phyloP scores from a whole-genome alignment of 64 coral and sea anemone genomes.

The Exaiptasia diaphana region DNA sequence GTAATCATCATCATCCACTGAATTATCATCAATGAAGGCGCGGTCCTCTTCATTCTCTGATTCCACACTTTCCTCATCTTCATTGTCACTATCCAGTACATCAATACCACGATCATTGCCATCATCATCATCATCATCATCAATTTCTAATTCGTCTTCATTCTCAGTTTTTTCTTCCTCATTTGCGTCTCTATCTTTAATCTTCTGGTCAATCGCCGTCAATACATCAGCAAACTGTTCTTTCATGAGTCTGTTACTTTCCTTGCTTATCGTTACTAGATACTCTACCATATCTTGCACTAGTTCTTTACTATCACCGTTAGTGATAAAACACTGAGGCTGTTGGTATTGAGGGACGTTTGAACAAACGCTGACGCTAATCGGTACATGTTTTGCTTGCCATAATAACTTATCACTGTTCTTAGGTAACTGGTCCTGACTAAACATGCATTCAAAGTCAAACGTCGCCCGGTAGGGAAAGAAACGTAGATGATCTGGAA shows the following conservation, averaged over 20 bases:
- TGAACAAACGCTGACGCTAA: slow-evolving; percentile 4
- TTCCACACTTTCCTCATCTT: slow-evolving; percentile 46
- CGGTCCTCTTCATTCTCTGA: too few relatives aligned
- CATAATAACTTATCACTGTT: background rate
- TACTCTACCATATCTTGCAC: slow-evolving; percentile 27
- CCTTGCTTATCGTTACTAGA: slow-evolving; percentile 32
- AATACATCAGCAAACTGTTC: slow-evolving; percentile 25
- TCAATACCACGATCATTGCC: slow-evolving; percentile 37
- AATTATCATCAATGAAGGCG: slow-evolving; percentile 37
- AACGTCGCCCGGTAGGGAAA: slow-evolving; percentile 24
- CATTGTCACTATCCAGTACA: slow-evolving; percentile 30
- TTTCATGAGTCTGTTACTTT: slow-evolving; percentile 2
- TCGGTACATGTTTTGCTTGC: slow-evolving; percentile 9
- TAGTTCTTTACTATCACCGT: background rate
- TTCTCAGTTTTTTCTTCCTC: background rate
- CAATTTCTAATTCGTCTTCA: too few relatives aligned
- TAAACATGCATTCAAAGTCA: slow-evolving; percentile 27
- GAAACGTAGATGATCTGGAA: background rate
- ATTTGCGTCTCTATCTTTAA: background rate
- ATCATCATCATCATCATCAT: too few relatives aligned
- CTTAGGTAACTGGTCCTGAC: background rate
- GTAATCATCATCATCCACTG: slow-evolving; percentile 16
- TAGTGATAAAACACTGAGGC: background rate
- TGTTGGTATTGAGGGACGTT: background rate
- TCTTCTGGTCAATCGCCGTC: slow-evolving; percentile 32